Evolutionary conservation across 2,888 invertebrate genomes (phyloP), one percentile per base, ranked within the genome.

Genomic region (Hipparchia semele): DNA sequence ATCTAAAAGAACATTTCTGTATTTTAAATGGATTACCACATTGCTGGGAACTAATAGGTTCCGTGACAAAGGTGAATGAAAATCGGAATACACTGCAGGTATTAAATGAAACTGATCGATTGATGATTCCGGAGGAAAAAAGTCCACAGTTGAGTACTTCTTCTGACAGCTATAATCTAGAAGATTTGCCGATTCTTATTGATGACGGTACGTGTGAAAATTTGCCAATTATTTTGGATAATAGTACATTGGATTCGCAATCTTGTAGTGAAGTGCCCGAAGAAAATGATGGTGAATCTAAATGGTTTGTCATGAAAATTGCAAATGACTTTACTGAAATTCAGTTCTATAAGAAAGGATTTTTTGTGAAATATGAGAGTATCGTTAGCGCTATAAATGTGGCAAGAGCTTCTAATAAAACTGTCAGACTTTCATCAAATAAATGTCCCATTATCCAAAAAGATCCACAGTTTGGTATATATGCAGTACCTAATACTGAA

Each of bases 231-330:
- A 12, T 12, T 53, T 12, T 53, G 2, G 53, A 53, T 12, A 53
- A 53, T 53, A 12, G 53, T 23, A 58, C 58, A 58, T 3, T 23
- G 23, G 58, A 70, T 6, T 13, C 2, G 23, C 8, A n/a, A 6
- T 6, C 58, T 23, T 46, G 49, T 46, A 49, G 51, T 12, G 51
- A 71, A 59, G 59, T 33, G 54, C 62, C 45, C 53, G 65, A 73
- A 45, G 39, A 69, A 6, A 69, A 13, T 68, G 2, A 33, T 12
- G 12, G 23, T 12, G 33, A 45, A 13, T 93, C 91, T 49, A 92
- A 91, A 84, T 95, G 95, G 95, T 94, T 95, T 79, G 87, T 95
- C 74, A 90, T 95, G 86, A 93, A 87, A 61, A 77, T 95, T 59
- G 94, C 94, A 85, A 89, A 94, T 72, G 94, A 94, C 82, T 95